Evolutionary conservation across 53 echinoderm and acorn worm species (phyloP).

Genomic region (Holothuria scabra): DNA sequence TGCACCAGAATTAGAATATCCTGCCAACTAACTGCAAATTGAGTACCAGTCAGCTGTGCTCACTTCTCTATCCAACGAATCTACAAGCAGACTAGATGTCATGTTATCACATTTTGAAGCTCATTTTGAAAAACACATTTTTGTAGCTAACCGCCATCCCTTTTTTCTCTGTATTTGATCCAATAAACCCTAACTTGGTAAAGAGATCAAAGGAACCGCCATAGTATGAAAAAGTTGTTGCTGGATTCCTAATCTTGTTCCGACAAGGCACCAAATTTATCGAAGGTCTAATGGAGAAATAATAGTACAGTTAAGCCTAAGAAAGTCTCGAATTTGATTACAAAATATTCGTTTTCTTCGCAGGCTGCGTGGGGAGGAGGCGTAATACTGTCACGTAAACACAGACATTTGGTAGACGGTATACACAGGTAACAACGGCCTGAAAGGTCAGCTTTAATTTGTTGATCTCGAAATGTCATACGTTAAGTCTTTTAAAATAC

Average conservation of each 20-base stretch:
- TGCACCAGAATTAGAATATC: too few relatives aligned
- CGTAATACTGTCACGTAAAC: slow-evolving; percentile 81
- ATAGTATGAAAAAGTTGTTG: not conserved
- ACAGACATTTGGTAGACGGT: slow-evolving; percentile 81
- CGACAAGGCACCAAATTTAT: not conserved
- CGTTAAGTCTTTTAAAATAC: too few relatives aligned
- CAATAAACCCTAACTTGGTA: not conserved
- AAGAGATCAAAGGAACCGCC: slow-evolving; percentile 14
- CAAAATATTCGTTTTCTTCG: slow-evolving; percentile 6
- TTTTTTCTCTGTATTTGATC: slow-evolving; percentile 8
- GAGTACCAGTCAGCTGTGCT: too few relatives aligned
- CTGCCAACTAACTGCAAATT: too few relatives aligned
- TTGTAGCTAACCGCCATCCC: not conserved
- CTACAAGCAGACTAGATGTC: too few relatives aligned
- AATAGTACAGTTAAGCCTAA: too few relatives aligned
- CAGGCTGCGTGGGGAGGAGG: slow-evolving; percentile 81
- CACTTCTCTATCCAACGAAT: too few relatives aligned
- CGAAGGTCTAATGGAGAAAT: too few relatives aligned
- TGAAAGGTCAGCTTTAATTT: too few relatives aligned
- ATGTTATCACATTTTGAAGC: too few relatives aligned
- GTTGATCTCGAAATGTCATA: too few relatives aligned
- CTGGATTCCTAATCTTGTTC: slow-evolving; percentile 2
- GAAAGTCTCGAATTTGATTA: too few relatives aligned
- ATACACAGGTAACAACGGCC: slow-evolving; percentile 64
- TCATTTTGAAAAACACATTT: slow-evolving; percentile 26